Evolutionary conservation across 2,888 invertebrate species (phyloP), one percentile per base, ranked within the genome.

Genomic region (Coenonympha glycerion): DNA sequence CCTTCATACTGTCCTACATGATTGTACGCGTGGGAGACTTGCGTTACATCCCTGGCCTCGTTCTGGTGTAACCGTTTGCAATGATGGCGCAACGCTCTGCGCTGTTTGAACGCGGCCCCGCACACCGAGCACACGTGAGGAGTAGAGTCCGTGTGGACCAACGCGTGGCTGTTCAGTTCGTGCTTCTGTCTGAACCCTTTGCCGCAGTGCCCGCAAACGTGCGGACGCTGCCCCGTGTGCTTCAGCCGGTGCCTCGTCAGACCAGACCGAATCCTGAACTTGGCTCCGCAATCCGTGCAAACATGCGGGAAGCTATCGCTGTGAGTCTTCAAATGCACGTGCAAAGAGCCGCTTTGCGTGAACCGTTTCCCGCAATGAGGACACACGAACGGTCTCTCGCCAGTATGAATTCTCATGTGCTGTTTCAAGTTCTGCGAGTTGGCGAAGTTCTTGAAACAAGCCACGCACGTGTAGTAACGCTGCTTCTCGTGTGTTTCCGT

Each of bases 261-360:
- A 0, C 89, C 87, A 1, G 90, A 85, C 31, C 89, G 88, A 24
- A 90, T 83, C 2, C 90, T 76, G 69, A 92, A 92, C 44, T 87
- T 84, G 44, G 90, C 90, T 19, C 88, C 85, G 68, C 92, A 92
- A 55, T 89, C 87, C 0, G 80, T 79, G 70, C 92, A 92, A 15
- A 79, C 76, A 66, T 87, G 88, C 1, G 91, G 90, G 55, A 88
- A 89, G 39, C 74, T 73, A 52, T 89, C 79, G 31, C 80, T 80
- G 69, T 92, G 92, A 3, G 89, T 89, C 36, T 89, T 87, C 45
- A 87, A 80, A 64, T 92, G 92, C 16, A 90, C 90, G 69, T 91
- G 90, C 31, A 92, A 70, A 1, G 91, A 90, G 0, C 91, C 91
- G 63, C 90, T 90, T 65, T 92, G 91, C 49, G 90, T 90, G 74